A percentile compares a stretch with the other conserved stretches of the same genome.
Conservation (phyloP, 1,140 invertebrate genomes). For the Heliothis subflexa region DNA sequence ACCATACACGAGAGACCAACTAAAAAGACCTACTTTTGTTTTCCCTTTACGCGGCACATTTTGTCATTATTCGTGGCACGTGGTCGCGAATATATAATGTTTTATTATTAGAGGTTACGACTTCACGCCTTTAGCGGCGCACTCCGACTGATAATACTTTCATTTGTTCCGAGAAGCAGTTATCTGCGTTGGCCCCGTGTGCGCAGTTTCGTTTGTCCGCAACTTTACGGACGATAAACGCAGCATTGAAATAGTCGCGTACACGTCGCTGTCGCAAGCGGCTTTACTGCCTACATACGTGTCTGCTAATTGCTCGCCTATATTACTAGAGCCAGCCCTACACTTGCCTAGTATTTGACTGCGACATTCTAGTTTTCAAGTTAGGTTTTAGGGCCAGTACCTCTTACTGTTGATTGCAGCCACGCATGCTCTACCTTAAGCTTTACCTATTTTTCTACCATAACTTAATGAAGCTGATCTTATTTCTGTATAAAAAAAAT, state of each 20-base stretch:
- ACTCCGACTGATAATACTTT: constrained; percentile 77
- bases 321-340: background rate
- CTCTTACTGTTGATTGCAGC: no score
- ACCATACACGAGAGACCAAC: constrained; percentile 59
- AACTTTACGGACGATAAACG: constrained; percentile 46
- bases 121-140: constrained; percentile 79
- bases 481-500: no score
- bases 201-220: constrained; percentile 45
- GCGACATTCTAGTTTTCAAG: background rate
- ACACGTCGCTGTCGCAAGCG: constrained; percentile 34
- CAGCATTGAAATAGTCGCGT: constrained; percentile 41
- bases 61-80: constrained; percentile 81
- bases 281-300: constrained; percentile 25
- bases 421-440: no score
- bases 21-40: constrained; percentile 80
- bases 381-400: no score
- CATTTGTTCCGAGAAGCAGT: constrained; percentile 78
- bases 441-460: background rate
- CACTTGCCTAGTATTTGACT: background rate
- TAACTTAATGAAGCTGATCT: background rate
- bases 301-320: constrained; percentile 38
- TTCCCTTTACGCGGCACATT: constrained; percentile 67
- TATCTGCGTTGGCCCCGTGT: constrained; percentile 61
- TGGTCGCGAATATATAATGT: constrained; percentile 84
- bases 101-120: constrained; percentile 82